A percentile compares a stretch with the other conserved stretches of the same genome.
These are phyloP conservation scores for Hestina assimilis DNA, from an alignment of 1,140 invertebrate genomes.

Conservation along the genomic window DNA sequence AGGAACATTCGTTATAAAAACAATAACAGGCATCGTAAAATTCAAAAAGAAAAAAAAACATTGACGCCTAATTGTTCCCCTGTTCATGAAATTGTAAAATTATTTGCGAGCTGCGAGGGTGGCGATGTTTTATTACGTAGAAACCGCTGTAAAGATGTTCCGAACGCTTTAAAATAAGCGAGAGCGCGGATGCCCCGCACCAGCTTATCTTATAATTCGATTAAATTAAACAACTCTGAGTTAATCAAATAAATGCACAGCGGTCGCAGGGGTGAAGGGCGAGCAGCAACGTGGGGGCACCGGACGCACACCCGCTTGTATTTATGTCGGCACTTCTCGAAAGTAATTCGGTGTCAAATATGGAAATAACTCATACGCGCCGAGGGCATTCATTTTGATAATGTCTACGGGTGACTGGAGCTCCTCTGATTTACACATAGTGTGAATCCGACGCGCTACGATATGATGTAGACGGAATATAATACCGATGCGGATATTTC, in stretches of 20 bases:
- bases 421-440: conserved; percentile 61
- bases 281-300: conserved; percentile 33
- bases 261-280: conserved; percentile 50
- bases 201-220: conserved; percentile 73
- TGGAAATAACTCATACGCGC: conserved; percentile 77
- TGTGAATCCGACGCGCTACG: conserved; percentile 34
- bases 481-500: no score
- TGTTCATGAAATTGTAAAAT: conserved; percentile 78
- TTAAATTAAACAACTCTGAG: conserved; percentile 78
- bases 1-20: conserved; percentile 55
- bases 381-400: conserved; percentile 75
- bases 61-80: conserved; percentile 74
- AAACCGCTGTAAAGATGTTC: conserved; percentile 78
- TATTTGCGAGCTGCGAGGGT: conserved; percentile 63
- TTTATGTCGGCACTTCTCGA: conserved; percentile 77
- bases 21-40: conserved; percentile 60
- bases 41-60: conserved; percentile 64
- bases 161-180: conserved; percentile 72
- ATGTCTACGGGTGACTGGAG: conserved; percentile 71
- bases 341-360: conserved; percentile 78
- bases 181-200: conserved; percentile 46
- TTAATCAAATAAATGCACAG: conserved; percentile 78
- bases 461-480: no score
- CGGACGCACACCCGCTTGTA: conserved; percentile 54
- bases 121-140: conserved; percentile 74